phyloP scores from a whole-genome alignment of 1,140 invertebrate species.

The Scaptomyza pallida region DNA sequence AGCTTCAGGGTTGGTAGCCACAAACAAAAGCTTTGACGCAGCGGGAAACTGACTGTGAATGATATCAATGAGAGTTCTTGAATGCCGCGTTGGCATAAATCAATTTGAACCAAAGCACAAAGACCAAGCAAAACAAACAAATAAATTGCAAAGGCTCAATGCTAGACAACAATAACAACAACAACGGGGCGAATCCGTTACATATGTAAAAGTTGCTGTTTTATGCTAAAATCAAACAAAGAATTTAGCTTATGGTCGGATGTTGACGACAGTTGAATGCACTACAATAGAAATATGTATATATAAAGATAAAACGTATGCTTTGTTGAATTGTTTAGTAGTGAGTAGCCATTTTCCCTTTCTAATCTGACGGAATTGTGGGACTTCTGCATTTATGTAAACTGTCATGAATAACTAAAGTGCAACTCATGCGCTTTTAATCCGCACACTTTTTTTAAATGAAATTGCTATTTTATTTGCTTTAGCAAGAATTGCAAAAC shows the following conservation, averaged over 20 bases:
- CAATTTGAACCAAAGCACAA: slow-evolving; percentile 56
- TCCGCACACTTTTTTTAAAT: no score
- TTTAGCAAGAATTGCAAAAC: neutral
- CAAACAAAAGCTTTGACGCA: slow-evolving; percentile 13
- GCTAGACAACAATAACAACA: slow-evolving; percentile 46
- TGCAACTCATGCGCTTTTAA: neutral
- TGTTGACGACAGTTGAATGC: slow-evolving; percentile 64
- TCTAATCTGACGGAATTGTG: neutral
- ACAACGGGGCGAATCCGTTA: slow-evolving; percentile 49
- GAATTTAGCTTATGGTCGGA: slow-evolving; percentile 49
- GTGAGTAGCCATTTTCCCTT: neutral
- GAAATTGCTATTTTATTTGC: neutral
- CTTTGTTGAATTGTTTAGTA: slow-evolving; percentile 1
- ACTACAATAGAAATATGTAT: slow-evolving; percentile 35
- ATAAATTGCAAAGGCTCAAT: slow-evolving; percentile 67
- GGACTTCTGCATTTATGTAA: neutral
- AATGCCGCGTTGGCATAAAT: slow-evolving; percentile 63
- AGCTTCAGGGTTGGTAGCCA: neutral
- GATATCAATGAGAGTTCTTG: slow-evolving; percentile 36
- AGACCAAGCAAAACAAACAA: slow-evolving; percentile 64
- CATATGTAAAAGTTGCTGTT: slow-evolving; percentile 73
- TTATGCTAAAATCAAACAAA: slow-evolving; percentile 71
- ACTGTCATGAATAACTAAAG: neutral
- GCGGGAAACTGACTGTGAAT: slow-evolving; percentile 26
- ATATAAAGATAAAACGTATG: slow-evolving; percentile 35